These are phyloP conservation scores for Hucho hucho DNA, from an alignment of 2,113 vertebrate species.

Conservation along the genomic window DNA sequence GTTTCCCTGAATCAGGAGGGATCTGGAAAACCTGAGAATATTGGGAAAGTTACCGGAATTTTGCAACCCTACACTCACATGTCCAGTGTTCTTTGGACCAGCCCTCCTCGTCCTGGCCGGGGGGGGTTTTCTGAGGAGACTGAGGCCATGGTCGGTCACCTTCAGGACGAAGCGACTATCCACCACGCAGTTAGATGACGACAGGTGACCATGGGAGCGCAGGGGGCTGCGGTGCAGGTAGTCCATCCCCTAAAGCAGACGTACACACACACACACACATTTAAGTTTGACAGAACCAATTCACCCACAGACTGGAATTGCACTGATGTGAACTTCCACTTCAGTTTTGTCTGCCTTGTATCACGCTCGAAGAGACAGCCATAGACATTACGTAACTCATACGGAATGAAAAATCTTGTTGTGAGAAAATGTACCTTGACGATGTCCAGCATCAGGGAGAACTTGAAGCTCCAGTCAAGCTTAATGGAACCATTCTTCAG, in stretches of 20 bases:
- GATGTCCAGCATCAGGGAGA: constrained; percentile 50
- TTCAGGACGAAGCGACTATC: too few species aligned
- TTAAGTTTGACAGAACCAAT: not conserved
- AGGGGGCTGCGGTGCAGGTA: constrained; percentile 50
- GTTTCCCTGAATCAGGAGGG: too few species aligned
- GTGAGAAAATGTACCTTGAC: constrained; percentile 38
- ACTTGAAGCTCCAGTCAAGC: constrained; percentile 53
- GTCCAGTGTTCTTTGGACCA: constrained; percentile 8
- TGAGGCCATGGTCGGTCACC: constrained; percentile 52
- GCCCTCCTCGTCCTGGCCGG: not conserved
- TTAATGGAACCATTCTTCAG: constrained; percentile 51
- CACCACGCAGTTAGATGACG: constrained; percentile 54
- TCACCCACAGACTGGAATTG: not conserved
- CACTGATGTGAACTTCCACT: not conserved
- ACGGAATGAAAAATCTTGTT: not conserved
- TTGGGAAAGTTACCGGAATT: too few species aligned
- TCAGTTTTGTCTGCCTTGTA: too few species aligned
- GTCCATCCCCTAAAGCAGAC: constrained; percentile 46
- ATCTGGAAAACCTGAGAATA: too few species aligned
- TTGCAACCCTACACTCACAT: constrained; percentile 2
- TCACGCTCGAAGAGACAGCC: too few species aligned
- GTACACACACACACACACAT: constrained; percentile 9
- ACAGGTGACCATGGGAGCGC: constrained; percentile 47
- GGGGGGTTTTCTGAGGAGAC: constrained; percentile 5
- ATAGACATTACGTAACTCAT: not conserved